Conservation (phyloP, 2,888 invertebrate genomes). For the Sarcophaga carnaria region DNA sequence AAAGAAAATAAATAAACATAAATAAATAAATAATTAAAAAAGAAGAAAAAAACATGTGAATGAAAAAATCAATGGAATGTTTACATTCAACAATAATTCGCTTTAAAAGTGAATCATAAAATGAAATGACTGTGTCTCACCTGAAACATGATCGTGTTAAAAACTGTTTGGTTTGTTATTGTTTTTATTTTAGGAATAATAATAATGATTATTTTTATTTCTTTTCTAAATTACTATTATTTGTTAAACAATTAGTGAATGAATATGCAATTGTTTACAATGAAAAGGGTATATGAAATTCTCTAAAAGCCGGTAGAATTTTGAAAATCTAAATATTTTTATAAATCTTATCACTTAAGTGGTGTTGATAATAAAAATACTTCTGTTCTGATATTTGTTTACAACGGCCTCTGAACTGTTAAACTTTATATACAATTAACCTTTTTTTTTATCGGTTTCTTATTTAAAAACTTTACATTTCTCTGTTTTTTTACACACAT, state of each 20-base stretch:
- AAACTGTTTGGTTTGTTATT: not conserved
- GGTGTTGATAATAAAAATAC: not conserved
- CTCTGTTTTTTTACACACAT: constrained; percentile 7
- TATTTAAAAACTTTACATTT: not conserved
- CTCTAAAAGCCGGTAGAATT: not conserved
- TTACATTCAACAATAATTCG: constrained; percentile 13
- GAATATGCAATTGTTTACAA: not conserved
- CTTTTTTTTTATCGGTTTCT: constrained; percentile 21
- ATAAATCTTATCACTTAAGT: no score
- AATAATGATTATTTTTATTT: not conserved
- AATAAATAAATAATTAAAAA: constrained; percentile 34
- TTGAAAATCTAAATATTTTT: constrained; percentile 11
- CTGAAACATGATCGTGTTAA: constrained; percentile 31
- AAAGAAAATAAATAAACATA: not conserved
- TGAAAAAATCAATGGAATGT: constrained; percentile 22
- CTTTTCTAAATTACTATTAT: not conserved
- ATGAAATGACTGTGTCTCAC: constrained; percentile 30
- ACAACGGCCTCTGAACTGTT: not conserved
- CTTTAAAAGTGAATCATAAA: constrained; percentile 51
- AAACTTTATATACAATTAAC: constrained; percentile 13
- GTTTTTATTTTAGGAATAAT: not conserved
- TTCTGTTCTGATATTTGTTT: constrained; percentile 4
- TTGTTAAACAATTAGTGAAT: constrained; percentile 12
- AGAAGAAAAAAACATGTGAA: no score
- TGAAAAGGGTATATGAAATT: not conserved